Evolutionary conservation across 2,797 vertebrate genomes (phyloP), one percentile per base, ranked within the genome.

Genomic region (Urophycis tenuis): DNA sequence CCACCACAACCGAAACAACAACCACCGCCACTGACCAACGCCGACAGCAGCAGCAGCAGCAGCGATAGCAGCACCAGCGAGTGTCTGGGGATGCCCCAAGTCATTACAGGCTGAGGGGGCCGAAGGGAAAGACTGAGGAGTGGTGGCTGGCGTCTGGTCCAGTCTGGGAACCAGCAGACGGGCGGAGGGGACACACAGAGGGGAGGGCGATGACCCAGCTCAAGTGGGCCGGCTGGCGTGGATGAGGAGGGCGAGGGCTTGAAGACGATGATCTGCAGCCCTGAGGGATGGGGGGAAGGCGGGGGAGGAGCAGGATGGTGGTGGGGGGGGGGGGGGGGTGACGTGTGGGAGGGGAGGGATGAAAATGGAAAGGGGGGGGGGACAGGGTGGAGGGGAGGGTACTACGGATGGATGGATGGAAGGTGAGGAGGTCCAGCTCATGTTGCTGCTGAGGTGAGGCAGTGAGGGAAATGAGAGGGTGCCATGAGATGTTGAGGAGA

Each of bases 31-130:
- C 33, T 12, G 7, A 39, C 45, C 45, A 49, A 15, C 17, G 19
- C 45, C 45, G 19, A 5, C 49, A 60, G 1, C 22, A 60, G 19
- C 49, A n/a, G 2, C 49, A 60, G 4, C 41, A 45, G 41, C 41
- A 45, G 15, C 49, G 19, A 53, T 22, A 53, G 49, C 49, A 22
- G 19, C 49, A 22, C 19, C 5, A n/a, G 4, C 49, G n/a, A 45
- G 41, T 45, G 49, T 22, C 22, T 22, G 49, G 19, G 49, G 49
- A n/a, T 4, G 19, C 86, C 81, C 79, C 88, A 74, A 83, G 82
- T 86, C 85, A 87, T 88, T 87, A 87, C 75, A 67, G 22, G 77
- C 80, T n/a, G 73, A 30, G 1, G 30, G 71, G 39, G n/a, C 25
- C n/a, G 22, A 71, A 22, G 33, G 64, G 72, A 36, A 36, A n/a